Base-by-base conservation (phyloP, 2,797 vertebrate species). In the Sebastes hopkinsi region DNA sequence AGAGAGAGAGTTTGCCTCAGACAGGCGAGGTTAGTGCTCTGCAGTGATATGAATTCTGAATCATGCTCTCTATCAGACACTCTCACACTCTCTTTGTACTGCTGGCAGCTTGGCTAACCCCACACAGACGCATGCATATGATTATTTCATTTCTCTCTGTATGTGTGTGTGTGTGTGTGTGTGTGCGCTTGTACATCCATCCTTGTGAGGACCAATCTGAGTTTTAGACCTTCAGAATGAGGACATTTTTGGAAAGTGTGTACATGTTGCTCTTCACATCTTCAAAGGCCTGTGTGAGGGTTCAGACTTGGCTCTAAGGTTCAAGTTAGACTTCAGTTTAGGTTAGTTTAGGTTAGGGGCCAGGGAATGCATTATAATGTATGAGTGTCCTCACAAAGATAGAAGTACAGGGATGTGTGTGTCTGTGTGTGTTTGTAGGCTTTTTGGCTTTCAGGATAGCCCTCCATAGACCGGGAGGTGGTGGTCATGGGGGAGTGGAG, bases 401-500 rank as follows among this genome's bases (percentile, higher is more conserved):
- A 66, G 62, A 42, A 18, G 14, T 46, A 38, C 22, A 42, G 22
- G 52, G 23, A 50, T 27, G 23, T 38, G 61, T 55, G 50, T 55
- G 52, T 25, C 14, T 69, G 27, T 27, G 42, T 38, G 14, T 38
- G 60, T 60, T 11, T 29, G 52, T 6, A 3, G 29, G 22, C 38
- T 62, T 69, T 69, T 11, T 52, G 46, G 27, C 60, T 75, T 61
- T 80, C 38, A 64, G 72, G 70, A 61, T 34, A 23, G 27, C 50
- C n/a, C 60, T 65, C 68, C 50, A 42, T 6, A 30, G 54, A 62
- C 50, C 6, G 1, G 16, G 62, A 32, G 79, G 64, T 61, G 76
- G 50, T 55, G 69, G 67, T 77, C 75, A 69, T 50, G 5, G 60
- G 73, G 79, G 77, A 78, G 67, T 80, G 55, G 81, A 83, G 85